Conservation (phyloP, 2,113 vertebrate species). For the Pantherophis guttatus region DNA sequence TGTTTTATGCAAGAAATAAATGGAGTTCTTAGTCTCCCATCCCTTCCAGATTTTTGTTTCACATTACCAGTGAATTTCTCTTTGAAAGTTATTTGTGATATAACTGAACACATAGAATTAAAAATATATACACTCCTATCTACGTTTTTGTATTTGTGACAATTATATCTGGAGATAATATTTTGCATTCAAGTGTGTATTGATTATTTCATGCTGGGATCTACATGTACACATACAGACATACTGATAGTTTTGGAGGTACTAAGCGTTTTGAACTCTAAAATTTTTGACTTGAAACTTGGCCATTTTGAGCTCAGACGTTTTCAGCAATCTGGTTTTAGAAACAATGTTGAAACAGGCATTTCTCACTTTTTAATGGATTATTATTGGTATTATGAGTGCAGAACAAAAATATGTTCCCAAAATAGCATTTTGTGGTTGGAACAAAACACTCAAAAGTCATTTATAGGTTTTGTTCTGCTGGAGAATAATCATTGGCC, state of each 20-base stretch:
- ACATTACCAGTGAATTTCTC: not conserved
- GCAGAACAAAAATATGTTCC: not conserved
- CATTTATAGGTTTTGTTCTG: not conserved
- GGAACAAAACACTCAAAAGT: not conserved
- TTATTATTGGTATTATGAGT: not conserved
- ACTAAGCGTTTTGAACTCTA: not conserved
- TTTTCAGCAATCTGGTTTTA: not conserved
- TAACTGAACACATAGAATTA: not conserved
- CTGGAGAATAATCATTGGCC: not conserved
- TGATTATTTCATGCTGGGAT: constrained; percentile 6
- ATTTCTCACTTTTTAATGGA: not conserved
- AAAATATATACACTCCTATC: not conserved
- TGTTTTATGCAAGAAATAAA: constrained; percentile 71
- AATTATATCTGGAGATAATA: not conserved
- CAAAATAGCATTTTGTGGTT: not conserved
- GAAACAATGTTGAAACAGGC: not conserved
- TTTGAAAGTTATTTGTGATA: constrained; percentile 29
- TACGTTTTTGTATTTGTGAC: not conserved
- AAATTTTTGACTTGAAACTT: not conserved
- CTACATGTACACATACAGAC: not conserved
- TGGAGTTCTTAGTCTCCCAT: constrained; percentile 59
- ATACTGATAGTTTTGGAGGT: not conserved
- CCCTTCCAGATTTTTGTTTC: constrained; percentile 41
- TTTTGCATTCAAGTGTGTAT: not conserved
- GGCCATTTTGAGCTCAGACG: not conserved